phyloP scores from a whole-genome alignment of 2,113 vertebrate genomes.

The Pomatorhinus ruficollis region DNA sequence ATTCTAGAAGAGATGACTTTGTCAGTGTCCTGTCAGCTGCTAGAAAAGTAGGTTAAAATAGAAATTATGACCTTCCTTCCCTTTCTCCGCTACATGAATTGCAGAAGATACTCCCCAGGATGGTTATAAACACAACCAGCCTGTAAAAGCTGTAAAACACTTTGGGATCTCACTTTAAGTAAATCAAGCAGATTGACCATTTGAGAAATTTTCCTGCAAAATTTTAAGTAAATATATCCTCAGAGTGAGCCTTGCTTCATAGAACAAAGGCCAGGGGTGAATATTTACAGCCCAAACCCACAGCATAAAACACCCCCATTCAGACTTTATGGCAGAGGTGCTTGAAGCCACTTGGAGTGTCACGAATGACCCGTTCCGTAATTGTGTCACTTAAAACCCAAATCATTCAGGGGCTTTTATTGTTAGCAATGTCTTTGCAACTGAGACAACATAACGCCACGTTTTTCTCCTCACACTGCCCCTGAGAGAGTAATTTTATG shows the following conservation, averaged over 20 bases:
- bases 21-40: conserved; percentile 22
- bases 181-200: conserved; percentile 35
- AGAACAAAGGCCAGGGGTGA: conserved; percentile 24
- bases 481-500: conserved; percentile 61
- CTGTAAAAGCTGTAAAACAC: conserved; percentile 30
- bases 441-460: conserved; percentile 36
- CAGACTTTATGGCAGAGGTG: neutral
- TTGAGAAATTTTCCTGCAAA: conserved; percentile 23
- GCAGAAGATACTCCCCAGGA: conserved; percentile 57
- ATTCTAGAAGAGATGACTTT: conserved; percentile 29
- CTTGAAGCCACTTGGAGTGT: neutral
- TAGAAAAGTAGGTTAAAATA: conserved; percentile 31
- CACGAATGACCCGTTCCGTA: neutral
- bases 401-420: conserved; percentile 35
- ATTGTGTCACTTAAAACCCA: conserved; percentile 31
- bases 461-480: neutral
- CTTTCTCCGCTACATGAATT: neutral
- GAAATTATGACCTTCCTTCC: conserved; percentile 19
- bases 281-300: conserved; percentile 10
- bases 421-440: neutral
- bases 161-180: neutral
- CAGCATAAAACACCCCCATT: neutral
- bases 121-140: conserved; percentile 48
- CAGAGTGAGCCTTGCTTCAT: neutral
- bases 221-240: conserved; percentile 52